Base-by-base conservation (phyloP, 2,113 vertebrate genomes). In the Bos javanicus region DNA sequence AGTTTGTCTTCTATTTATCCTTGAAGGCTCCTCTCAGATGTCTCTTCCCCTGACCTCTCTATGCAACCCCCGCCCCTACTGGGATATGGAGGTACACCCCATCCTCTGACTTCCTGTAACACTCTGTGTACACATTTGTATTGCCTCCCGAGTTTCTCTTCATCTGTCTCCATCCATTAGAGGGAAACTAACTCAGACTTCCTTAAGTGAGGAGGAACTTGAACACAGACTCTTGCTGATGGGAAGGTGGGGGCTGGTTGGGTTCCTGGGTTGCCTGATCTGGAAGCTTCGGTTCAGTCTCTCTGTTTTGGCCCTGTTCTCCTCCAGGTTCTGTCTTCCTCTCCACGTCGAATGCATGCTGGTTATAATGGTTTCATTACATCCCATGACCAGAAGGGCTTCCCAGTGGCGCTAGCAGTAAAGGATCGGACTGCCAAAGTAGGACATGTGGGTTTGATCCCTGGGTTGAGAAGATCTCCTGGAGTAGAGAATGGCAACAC, bases 361-460 rank as follows among this genome's bases (percentile, higher is more conserved):
- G 39, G 1, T 25, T 54, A 1, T 26, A 43, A 59, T 74, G 54
- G 33, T 81, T 62, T 94, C 30, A 64, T 3, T 86, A 36, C 1
- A 54, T 26, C 25, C 52, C 9, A 5, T 9, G 57, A 46, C 36
- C 4, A 33, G 76, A 88, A 25, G 67, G 67, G n/a, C 10, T 23
- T 71, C 67, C n/a, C 19, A 12, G 19, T 23, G 67, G 19, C 0
- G 10, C 67, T 39, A 6, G 19, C 67, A 3, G 19, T 71, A 6
- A 12, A 12, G n/a, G n/a, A 23, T 39, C 0, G 0, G 19, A 5
- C 67, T 39, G 19, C n/a, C 19, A 6, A 0, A 2, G n/a, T 1
- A 71, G n/a, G 19, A 12, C n/a, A 6, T 3, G n/a, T 6, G n/a
- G 19, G 10, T 39, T 71, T 71, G 67, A 23, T 39, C n/a, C 19